A percentile compares a stretch with the other conserved stretches of the same genome.
Conservation (phyloP, 1,140 invertebrate genomes). For the Sycobia sp. region DNA sequence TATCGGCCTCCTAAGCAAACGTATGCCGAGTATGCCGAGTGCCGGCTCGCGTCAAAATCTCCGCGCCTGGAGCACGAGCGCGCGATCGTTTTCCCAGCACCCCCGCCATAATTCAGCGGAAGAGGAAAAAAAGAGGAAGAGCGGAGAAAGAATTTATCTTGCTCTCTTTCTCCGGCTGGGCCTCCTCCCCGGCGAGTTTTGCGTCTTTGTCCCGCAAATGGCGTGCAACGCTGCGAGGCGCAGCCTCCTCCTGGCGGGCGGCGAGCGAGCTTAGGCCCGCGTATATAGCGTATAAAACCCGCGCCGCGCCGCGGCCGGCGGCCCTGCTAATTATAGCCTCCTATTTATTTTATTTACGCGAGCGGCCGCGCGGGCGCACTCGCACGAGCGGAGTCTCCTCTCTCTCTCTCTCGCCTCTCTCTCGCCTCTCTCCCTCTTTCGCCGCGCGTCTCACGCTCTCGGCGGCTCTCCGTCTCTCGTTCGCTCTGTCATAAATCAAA, state of each 20-base stretch:
- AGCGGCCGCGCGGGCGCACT: slow-evolving; percentile 41
- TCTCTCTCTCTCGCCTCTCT: too few species aligned
- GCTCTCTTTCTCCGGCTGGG: too few species aligned
- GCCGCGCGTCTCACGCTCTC: neutral
- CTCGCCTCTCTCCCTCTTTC: too few species aligned
- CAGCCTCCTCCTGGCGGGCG: neutral
- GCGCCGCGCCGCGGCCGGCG: too few species aligned
- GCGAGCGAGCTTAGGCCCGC: slow-evolving; percentile 1
- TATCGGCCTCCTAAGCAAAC: too few species aligned
- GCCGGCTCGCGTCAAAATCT: too few species aligned
- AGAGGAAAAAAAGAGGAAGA: neutral
- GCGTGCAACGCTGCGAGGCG: neutral
- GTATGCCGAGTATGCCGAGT: too few species aligned
- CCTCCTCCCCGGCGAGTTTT: too few species aligned
- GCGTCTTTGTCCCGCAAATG: neutral
- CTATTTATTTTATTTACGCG: slow-evolving; percentile 62
- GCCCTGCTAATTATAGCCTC: slow-evolving; percentile 57
- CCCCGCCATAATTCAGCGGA: neutral
- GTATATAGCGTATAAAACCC: slow-evolving; percentile 11
- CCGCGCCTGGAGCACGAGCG: neutral
- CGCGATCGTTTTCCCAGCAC: neutral
- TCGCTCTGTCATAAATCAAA: slow-evolving; percentile 57
- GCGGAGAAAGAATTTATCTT: neutral
- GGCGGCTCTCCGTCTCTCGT: neutral
- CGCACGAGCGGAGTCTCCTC: neutral